Percentiles rank a stretch among this genome's conserved stretches.
These are phyloP conservation scores for Siniperca chuatsi DNA, from an alignment of 2,113 vertebrate genomes.

Conservation along the genomic window DNA sequence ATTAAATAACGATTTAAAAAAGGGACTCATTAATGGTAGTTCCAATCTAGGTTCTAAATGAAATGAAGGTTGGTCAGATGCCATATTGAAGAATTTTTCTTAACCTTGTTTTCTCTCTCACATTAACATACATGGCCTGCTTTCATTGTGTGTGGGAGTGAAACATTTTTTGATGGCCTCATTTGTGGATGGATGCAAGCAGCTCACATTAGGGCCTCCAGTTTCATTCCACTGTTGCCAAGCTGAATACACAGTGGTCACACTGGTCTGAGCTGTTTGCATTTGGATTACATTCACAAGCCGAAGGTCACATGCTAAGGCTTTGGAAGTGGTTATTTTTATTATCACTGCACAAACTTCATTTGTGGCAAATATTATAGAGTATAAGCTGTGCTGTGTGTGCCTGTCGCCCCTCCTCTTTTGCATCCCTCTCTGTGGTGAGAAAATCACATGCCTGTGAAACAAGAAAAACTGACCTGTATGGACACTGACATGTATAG, in stretches of 20 bases:
- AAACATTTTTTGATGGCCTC: background rate
- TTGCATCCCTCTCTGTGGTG: too few relatives aligned
- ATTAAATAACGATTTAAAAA: background rate
- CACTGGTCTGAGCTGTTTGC: constrained; percentile 3
- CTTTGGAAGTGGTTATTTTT: background rate
- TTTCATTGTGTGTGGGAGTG: background rate
- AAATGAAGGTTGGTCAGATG: background rate
- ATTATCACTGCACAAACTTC: background rate
- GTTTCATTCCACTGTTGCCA: background rate
- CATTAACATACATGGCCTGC: background rate
- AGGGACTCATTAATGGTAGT: background rate
- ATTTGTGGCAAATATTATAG: background rate
- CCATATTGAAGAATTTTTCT: background rate
- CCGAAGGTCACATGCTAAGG: background rate
- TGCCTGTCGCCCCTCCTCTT: too few relatives aligned
- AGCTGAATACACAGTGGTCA: background rate
- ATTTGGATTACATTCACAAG: background rate
- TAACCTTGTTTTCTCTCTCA: background rate
- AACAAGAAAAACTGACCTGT: too few relatives aligned
- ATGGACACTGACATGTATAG: too few relatives aligned
- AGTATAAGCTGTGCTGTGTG: too few relatives aligned
- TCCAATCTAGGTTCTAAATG: background rate
- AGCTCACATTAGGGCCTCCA: background rate
- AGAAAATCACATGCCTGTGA: too few relatives aligned
- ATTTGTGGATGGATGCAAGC: background rate